Evolutionary conservation across 2,113 vertebrate species (phyloP), one percentile per base, ranked within the genome.

Genomic region (Grammomys dolichurus): DNA sequence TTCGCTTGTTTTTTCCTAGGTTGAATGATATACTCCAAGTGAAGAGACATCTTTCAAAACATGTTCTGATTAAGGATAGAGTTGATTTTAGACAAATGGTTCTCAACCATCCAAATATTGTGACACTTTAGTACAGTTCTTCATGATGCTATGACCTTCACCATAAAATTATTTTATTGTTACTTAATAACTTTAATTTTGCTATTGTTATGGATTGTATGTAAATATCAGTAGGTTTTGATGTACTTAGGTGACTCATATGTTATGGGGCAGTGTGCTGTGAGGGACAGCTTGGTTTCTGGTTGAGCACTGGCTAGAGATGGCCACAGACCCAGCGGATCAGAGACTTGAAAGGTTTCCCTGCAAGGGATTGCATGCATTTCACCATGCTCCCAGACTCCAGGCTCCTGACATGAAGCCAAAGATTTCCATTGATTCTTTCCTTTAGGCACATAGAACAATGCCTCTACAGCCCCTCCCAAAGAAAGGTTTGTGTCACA

Each of bases 11-110:
- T 77, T 77, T 77, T 14, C 76, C 33, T 69, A 90, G n/a, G 70
- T 92, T 84, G 19, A 51, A 95, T 63, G 69, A 93, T 12, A 46
- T 56, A 96, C 22, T 90, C 36, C 77, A 73, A 82, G 51, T 36
- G 14, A 81, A 24, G 46, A 56, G 13, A 1, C 8, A 56, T 95
- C 75, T 78, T 43, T 13, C n/a, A 16, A 43, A 92, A 90, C 56
- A 48, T 43, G 24, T 86, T 67, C 70, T 70, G 65, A 90, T 22
- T 46, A 87, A 88, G 3, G 31, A 36, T 14, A 85, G 10, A 8
- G n/a, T 60, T 58, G 5, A 11, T 46, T 76, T 80, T 92, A 80
- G 19, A 76, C 43, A 24, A 48, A 43, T 76, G 13, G 24, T 76
- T 76, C 24, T 76, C 24, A 76, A 28, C 24, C 73, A 46, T 76